These are phyloP conservation scores for Prionace glauca DNA, from an alignment of 2,797 vertebrate species.

Conservation along the genomic window DNA sequence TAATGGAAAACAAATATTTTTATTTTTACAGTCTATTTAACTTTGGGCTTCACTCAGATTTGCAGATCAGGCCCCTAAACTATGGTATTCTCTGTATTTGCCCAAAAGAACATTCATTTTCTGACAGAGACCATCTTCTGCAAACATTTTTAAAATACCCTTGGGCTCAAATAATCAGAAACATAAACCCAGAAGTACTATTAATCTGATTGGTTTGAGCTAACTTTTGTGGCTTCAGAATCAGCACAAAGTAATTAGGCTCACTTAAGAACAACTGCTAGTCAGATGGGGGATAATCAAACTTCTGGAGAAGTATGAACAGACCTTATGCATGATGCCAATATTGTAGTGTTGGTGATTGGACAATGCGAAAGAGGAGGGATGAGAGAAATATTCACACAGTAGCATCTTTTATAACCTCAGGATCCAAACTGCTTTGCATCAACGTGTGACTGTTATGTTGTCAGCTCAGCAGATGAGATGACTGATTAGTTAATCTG, in stretches of 20 bases:
- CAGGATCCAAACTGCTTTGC: not conserved
- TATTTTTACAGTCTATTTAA: not conserved
- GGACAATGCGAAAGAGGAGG: not conserved
- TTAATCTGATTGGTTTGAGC: not conserved
- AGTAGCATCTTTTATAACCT: no score
- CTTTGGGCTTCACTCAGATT: not conserved
- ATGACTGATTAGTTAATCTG: not conserved
- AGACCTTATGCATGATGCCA: not conserved
- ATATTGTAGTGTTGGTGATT: not conserved
- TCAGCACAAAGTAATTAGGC: not conserved
- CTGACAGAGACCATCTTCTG: not conserved
- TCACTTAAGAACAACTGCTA: not conserved
- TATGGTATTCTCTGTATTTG: not conserved
- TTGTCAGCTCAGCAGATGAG: not conserved
- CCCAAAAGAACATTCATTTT: not conserved
- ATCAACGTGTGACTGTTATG: not conserved
- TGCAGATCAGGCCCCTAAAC: not conserved
- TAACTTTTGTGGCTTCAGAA: not conserved
- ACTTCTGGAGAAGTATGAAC: not conserved
- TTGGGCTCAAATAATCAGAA: not conserved
- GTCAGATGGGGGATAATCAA: not conserved
- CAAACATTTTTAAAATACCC: not conserved
- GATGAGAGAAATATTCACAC: no score
- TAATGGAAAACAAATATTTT: conserved; percentile 34
- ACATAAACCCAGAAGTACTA: not conserved